phyloP scores from a whole-genome alignment of 2,888 invertebrate genomes.

The Allolobophora icterica region DNA sequence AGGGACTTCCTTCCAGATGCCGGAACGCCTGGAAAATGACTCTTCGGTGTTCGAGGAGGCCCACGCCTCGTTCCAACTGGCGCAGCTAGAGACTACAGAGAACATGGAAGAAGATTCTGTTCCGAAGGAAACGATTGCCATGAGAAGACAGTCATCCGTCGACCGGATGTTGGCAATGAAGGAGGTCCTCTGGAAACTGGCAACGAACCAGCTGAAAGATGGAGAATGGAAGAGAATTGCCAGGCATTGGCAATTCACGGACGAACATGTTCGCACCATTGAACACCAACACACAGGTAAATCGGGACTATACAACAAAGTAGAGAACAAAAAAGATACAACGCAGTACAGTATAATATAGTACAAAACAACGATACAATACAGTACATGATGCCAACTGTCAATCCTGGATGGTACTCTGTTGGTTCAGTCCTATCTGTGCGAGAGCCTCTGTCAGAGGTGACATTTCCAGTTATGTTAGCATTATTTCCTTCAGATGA shows the following conservation, averaged over 20 bases:
- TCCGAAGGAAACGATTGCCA: neutral
- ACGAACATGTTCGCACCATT: constrained; percentile 74
- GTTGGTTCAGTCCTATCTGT: no score
- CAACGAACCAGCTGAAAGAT: constrained; percentile 69
- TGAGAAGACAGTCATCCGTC: neutral
- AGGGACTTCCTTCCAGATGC: neutral
- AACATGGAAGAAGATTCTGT: neutral
- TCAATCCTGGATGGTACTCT: no score
- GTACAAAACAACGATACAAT: neutral
- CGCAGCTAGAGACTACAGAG: no score
- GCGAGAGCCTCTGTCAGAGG: no score
- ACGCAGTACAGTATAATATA: neutral
- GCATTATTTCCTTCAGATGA: no score
- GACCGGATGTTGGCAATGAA: constrained; percentile 38
- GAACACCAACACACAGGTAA: constrained; percentile 76
- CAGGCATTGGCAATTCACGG: constrained; percentile 74
- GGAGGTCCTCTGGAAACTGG: constrained; percentile 63
- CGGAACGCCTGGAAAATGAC: neutral
- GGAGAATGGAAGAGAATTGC: constrained; percentile 75
- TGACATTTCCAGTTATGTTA: no score
- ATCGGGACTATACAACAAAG: neutral
- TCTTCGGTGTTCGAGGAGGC: neutral
- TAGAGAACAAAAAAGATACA: neutral
- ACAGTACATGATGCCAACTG: no score
- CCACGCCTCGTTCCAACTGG: neutral